Conservation (phyloP, 2,113 vertebrate genomes). For the Pelecanoides urinatrix region DNA sequence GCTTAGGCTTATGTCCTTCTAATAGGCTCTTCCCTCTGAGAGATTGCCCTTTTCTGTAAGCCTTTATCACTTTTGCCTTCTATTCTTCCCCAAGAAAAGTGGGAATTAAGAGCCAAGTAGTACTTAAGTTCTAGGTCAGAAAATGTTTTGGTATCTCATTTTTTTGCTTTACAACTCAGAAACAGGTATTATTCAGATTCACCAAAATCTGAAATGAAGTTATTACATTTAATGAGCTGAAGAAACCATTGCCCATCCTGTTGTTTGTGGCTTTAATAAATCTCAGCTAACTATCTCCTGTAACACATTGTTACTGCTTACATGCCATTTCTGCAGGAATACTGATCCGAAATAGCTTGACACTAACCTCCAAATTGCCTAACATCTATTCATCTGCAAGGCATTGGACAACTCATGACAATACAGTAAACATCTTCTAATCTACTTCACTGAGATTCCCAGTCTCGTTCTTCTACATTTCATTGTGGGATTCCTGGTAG, state of each 20-base stretch:
- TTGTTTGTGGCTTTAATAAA: neutral
- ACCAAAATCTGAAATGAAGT: neutral
- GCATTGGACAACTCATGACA: neutral
- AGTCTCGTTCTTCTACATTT: neutral
- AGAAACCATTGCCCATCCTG: neutral
- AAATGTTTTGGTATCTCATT: neutral
- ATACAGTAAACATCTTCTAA: neutral
- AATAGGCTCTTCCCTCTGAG: neutral
- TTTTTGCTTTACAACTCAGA: neutral
- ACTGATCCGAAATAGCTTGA: neutral
- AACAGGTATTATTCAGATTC: neutral
- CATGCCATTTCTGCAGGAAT: neutral
- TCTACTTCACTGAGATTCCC: neutral
- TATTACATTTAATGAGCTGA: neutral
- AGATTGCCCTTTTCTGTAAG: neutral
- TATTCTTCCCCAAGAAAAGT: neutral
- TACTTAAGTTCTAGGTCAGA: neutral
- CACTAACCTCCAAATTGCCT: neutral
- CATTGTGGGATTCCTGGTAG: neutral
- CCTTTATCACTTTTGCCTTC: neutral
- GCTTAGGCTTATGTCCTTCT: neutral
- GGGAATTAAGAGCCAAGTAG: neutral
- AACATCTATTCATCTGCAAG: neutral
- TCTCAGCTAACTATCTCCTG: neutral
- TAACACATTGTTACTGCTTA: neutral